Base-by-base conservation (phyloP, 2,113 vertebrate genomes). In the Hassar affinis region DNA sequence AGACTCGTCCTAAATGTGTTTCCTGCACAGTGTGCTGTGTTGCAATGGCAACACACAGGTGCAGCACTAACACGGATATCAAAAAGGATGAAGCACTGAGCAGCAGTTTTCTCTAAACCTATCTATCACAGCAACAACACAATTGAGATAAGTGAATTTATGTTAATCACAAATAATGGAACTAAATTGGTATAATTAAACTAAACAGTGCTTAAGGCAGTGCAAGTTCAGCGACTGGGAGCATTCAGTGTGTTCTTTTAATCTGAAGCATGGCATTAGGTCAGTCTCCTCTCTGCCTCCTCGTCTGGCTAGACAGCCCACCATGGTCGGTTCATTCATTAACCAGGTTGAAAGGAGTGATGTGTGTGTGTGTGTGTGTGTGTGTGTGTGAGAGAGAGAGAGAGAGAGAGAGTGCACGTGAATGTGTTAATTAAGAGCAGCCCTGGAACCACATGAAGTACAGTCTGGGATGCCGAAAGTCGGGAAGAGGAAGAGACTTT, bases 401-500 rank as follows among this genome's bases (percentile, higher is more conserved):
- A 3, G 38, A 3, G 38, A 2, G 38, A 42, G 81, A 12, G 68
- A 79, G 56, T 27, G 47, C 54, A 54, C 1, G 18, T 38, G 52
- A 27, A 57, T 33, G 78, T 51, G 62, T 79, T 88, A 86, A 88
- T 84, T 84, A 84, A 62, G 78, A 68, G 35, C 75, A 79, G 76
- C 38, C 38, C 57, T 84, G 75, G 85, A 87, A 87, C 85, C 87
- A 86, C 81, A 88, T 85, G 54, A 89, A 88, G 77, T 35, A 74
- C 17, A 74, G 87, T 85, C 88, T 89, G 86, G 86, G 86, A 91
- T 90, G 82, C 84, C 86, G 88, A 85, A 69, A 84, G 54, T 57
- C 80, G 88, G 89, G 89, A 92, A 92, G 87, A 89, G 92, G 92
- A 93, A 93, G 90, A 92, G 90, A 89, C 85, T 91, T 92, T 90